Evolutionary conservation across 2,888 invertebrate genomes (phyloP).

Genomic region (Drosophila putrida): DNA sequence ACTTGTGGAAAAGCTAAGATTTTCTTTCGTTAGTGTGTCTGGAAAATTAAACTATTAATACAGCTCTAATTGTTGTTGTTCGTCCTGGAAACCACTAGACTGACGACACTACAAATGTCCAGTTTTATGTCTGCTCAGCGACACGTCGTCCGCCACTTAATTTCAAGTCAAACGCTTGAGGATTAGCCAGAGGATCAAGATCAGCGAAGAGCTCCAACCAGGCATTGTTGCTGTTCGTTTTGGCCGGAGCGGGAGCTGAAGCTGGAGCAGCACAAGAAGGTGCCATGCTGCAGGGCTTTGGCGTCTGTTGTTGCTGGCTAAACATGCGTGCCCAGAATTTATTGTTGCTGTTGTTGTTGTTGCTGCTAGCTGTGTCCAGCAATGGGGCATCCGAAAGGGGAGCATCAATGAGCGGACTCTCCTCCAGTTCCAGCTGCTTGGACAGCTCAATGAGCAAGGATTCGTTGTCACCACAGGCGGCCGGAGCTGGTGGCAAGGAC

Average conservation of each 20-base stretch:
- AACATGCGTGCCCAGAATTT: conserved; percentile 75
- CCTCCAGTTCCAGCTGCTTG: conserved; percentile 65
- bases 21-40: conserved; percentile 11
- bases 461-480: conserved; percentile 58
- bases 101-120: conserved; percentile 11
- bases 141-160: conserved; percentile 76
- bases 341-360: conserved; percentile 53
- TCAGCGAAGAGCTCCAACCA: conserved; percentile 83
- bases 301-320: conserved; percentile 35
- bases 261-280: conserved; percentile 15
- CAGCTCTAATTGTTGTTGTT: conserved; percentile 10
- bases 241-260: conserved; percentile 7
- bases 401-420: conserved; percentile 61
- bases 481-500: neutral
- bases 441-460: conserved; percentile 72
- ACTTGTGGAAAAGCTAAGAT: conserved; percentile 48
- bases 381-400: conserved; percentile 31
- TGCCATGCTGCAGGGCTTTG: conserved; percentile 17
- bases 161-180: conserved; percentile 83
- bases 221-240: conserved; percentile 56
- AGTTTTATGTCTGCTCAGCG: conserved; percentile 80
- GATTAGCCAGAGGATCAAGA: conserved; percentile 82
- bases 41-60: conserved; percentile 32
- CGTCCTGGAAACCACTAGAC: conserved; percentile 43
- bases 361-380: conserved; percentile 27